Evolutionary conservation across 2,113 vertebrate species (phyloP).

Genomic region (Clarias gariepinus): DNA sequence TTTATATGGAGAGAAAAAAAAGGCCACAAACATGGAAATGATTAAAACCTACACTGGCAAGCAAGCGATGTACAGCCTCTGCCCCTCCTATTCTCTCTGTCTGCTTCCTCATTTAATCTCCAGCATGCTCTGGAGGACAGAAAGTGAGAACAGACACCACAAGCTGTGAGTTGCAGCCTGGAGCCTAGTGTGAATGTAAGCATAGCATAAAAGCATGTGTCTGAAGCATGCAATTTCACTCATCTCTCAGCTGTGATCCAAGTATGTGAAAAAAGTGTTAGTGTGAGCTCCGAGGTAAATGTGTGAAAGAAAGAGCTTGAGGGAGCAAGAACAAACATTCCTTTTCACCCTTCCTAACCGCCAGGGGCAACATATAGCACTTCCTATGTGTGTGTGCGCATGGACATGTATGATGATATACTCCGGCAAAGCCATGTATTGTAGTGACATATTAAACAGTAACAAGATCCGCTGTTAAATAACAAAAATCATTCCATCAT

Average conservation of each 20-base stretch:
- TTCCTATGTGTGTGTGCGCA: not conserved
- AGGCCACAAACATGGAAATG: not conserved
- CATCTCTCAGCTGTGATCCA: slow-evolving; percentile 12
- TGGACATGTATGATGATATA: not conserved
- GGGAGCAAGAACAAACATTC: not conserved
- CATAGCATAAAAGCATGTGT: not conserved
- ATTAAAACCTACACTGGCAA: slow-evolving; percentile 21
- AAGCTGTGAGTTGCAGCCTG: slow-evolving; percentile 37
- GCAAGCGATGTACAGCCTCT: not conserved
- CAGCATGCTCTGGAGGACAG: not conserved
- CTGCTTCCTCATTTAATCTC: not conserved
- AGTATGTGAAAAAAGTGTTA: slow-evolving; percentile 1
- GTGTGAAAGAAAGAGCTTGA: not conserved
- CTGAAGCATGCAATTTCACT: not conserved
- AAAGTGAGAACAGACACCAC: slow-evolving; percentile 29
- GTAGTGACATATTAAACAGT: not conserved
- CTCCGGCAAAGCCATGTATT: not conserved
- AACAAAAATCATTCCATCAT: not conserved
- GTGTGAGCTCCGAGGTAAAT: not conserved
- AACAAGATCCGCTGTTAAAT: not conserved
- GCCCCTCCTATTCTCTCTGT: not conserved
- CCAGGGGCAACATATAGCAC: not conserved
- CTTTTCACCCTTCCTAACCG: not conserved
- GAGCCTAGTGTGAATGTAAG: slow-evolving; percentile 28
- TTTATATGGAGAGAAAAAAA: slow-evolving; percentile 3